phyloP scores from a whole-genome alignment of 1,140 invertebrate genomes.

The Melipona quadrifasciata region DNA sequence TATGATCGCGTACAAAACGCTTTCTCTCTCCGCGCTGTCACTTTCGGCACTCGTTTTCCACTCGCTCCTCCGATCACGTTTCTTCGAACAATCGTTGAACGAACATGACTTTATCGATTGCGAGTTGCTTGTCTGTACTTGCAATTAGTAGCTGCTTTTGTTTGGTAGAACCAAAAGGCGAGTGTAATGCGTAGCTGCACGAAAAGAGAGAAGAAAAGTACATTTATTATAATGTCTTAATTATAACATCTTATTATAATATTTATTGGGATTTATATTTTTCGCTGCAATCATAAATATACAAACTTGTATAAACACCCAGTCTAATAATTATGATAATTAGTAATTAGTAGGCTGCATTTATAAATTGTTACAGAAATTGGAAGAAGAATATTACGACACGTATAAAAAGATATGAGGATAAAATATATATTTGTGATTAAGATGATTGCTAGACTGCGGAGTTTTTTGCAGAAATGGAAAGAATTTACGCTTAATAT shows the following conservation, averaged over 20 bases:
- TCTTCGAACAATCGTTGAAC: conserved; percentile 34
- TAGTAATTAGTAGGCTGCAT: too few species aligned
- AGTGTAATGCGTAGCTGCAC: neutral
- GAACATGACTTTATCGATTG: conserved; percentile 37
- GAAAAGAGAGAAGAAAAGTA: neutral
- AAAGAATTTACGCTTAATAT: too few species aligned
- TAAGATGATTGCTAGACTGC: neutral
- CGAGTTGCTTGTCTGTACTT: too few species aligned
- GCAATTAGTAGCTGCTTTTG: neutral
- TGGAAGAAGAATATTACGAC: neutral
- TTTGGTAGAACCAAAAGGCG: neutral
- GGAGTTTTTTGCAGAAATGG: neutral
- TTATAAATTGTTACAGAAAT: neutral
- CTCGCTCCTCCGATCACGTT: conserved; percentile 33
- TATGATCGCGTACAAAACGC: conserved; percentile 61
- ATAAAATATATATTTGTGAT: neutral
- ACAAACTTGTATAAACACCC: too few species aligned
- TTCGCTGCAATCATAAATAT: too few species aligned
- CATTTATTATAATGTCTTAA: too few species aligned
- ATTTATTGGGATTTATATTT: too few species aligned
- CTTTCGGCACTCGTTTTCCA: conserved; percentile 54
- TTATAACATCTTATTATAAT: too few species aligned
- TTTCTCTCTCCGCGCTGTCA: conserved; percentile 55
- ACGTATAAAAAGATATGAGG: neutral
- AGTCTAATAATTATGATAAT: too few species aligned